Percentiles rank a stretch among this genome's conserved stretches.
Evolutionary conservation across 2,113 vertebrate species (phyloP).

Genomic region (Mesembrinibis cayennensis): DNA sequence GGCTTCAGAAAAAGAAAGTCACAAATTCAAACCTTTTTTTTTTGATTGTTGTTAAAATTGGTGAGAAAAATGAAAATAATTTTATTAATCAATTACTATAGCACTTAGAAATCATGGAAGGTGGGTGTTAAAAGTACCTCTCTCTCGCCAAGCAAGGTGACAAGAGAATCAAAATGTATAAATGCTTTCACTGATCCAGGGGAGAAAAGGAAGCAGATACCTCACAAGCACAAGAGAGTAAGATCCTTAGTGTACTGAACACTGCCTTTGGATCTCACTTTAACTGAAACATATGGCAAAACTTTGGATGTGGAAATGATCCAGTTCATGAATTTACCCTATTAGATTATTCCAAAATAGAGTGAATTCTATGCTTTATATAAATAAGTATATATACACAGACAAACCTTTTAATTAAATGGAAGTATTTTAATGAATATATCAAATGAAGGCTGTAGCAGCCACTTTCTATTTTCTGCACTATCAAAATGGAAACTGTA

Average conservation of each 20-base stretch:
- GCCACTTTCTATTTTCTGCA: neutral
- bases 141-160: neutral
- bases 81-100: neutral
- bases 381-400: neutral
- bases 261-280: neutral
- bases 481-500: neutral
- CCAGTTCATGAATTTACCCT: neutral
- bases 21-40: neutral
- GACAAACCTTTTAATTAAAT: neutral
- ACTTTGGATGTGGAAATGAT: neutral
- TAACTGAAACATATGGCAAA: neutral
- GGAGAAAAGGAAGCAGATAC: neutral
- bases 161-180: neutral
- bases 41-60: neutral
- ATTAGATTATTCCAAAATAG: neutral
- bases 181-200: neutral
- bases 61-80: neutral
- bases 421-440: neutral
- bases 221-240: neutral
- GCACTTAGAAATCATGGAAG: neutral
- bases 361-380: neutral
- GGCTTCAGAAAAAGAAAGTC: neutral
- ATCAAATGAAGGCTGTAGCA: neutral
- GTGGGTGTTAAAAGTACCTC: accelerated
- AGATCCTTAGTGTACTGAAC: neutral